These are phyloP conservation scores for Boleophthalmus pectinirostris DNA, from an alignment of 2,113 vertebrate species.

Conservation along the genomic window DNA sequence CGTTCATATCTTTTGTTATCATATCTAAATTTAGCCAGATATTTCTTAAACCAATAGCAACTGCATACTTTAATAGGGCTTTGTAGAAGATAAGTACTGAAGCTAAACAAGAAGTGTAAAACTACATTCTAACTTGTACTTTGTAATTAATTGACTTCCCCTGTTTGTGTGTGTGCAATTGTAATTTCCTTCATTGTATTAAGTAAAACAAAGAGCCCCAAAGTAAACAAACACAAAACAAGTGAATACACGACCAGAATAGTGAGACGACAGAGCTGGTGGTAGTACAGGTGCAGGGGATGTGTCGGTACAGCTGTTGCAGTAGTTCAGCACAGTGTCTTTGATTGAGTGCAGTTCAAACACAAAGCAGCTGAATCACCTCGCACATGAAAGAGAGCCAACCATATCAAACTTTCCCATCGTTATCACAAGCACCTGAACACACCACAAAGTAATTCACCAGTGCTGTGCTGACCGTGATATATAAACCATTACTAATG, in stretches of 20 bases:
- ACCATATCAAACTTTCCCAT: constrained; percentile 59
- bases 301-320: constrained; percentile 57
- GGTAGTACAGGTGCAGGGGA: constrained; percentile 40
- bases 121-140: background rate
- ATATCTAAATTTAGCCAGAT: too few relatives aligned
- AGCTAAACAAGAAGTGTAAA: too few relatives aligned
- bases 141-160: background rate
- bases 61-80: too few relatives aligned
- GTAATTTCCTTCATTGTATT: background rate
- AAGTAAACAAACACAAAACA: constrained; percentile 3
- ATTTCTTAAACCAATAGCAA: too few relatives aligned
- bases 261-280: background rate
- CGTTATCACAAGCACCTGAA: constrained; percentile 3
- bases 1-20: too few relatives aligned
- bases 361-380: constrained; percentile 62
- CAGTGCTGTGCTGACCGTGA: background rate
- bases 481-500: constrained; percentile 1
- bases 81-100: too few relatives aligned
- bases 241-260: background rate
- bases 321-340: constrained; percentile 46
- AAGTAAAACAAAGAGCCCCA: background rate
- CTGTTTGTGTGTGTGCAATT: background rate
- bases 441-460: constrained; percentile 4
- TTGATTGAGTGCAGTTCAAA: constrained; percentile 65
- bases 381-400: constrained; percentile 63